Evolutionary conservation across 2,888 invertebrate genomes (phyloP).

Genomic region (Andrena bicolor): DNA sequence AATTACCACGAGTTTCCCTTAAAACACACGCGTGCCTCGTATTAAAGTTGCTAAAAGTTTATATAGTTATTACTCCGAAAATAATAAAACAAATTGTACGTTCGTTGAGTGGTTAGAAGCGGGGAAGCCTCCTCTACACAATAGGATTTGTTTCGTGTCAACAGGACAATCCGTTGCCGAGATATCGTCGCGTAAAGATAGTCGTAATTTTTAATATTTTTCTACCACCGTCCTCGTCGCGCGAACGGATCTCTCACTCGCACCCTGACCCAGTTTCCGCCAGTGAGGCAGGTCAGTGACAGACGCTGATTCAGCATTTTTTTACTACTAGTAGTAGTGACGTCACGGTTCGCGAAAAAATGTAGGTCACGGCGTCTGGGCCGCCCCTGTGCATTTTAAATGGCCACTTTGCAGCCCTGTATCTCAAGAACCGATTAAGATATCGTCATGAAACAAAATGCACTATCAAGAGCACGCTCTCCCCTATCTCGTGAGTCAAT

Average conservation of each 20-base stretch:
- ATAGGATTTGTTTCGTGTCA: not conserved
- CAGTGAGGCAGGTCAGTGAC: slow-evolving; percentile 24
- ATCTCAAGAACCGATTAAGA: slow-evolving; percentile 17
- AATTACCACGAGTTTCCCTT: not conserved
- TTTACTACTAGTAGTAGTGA: slow-evolving; percentile 34
- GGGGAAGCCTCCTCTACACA: not conserved
- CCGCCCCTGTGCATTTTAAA: slow-evolving; percentile 8
- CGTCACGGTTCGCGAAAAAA: slow-evolving; percentile 36
- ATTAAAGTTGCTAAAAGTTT: not conserved
- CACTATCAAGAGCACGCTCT: too few species aligned
- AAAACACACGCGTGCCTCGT: not conserved
- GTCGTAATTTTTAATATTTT: slow-evolving; percentile 38
- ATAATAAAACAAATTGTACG: too few species aligned
- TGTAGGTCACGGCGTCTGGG: slow-evolving; percentile 20
- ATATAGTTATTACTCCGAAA: not conserved
- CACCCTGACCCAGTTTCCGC: slow-evolving; percentile 28
- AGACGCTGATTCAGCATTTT: slow-evolving; percentile 26
- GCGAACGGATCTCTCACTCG: slow-evolving; percentile 16
- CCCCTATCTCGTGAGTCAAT: fast-evolving
- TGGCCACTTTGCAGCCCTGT: not conserved
- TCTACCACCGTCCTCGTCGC: not conserved
- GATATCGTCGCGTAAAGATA: slow-evolving; percentile 28
- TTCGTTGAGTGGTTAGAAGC: fast-evolving
- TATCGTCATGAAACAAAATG: slow-evolving; percentile 8
- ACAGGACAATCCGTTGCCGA: not conserved